These are phyloP conservation scores for Diceros bicornis DNA, from an alignment of 2,797 vertebrate species.

Conservation along the genomic window DNA sequence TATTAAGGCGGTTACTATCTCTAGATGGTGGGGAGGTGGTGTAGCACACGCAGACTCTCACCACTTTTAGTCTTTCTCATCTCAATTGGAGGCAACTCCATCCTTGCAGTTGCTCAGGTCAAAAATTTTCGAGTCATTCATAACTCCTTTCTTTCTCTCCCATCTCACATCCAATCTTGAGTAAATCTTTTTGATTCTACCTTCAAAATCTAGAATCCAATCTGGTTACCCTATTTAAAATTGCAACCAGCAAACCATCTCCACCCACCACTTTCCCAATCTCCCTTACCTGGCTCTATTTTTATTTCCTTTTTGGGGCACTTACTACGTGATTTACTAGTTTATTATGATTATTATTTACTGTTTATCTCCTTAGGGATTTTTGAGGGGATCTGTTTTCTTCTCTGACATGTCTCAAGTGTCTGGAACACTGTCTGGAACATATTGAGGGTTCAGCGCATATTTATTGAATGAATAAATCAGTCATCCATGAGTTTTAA, in stretches of 20 bases:
- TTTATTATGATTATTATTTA: neutral
- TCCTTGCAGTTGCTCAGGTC: neutral
- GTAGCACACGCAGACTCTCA: neutral
- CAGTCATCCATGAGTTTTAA: neutral
- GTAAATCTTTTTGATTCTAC: neutral
- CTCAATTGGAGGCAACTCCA: neutral
- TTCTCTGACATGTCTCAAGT: neutral
- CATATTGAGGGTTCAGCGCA: neutral
- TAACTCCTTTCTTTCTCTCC: neutral
- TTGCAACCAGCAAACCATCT: neutral
- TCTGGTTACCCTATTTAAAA: constrained; percentile 12
- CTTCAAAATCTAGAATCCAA: neutral
- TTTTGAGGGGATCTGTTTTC: neutral
- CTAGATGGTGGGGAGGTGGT: neutral
- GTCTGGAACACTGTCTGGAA: neutral
- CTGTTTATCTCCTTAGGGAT: neutral
- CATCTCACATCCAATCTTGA: neutral
- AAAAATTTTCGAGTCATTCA: neutral
- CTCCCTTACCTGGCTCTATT: neutral
- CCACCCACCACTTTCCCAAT: neutral
- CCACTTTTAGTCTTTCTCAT: neutral
- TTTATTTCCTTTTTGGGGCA: neutral
- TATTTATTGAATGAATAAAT: constrained; percentile 44
- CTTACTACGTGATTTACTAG: neutral
- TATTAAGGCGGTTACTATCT: neutral